These are phyloP conservation scores for Bryconaethiops microstoma DNA, from an alignment of 2,797 vertebrate genomes.

Conservation along the genomic window DNA sequence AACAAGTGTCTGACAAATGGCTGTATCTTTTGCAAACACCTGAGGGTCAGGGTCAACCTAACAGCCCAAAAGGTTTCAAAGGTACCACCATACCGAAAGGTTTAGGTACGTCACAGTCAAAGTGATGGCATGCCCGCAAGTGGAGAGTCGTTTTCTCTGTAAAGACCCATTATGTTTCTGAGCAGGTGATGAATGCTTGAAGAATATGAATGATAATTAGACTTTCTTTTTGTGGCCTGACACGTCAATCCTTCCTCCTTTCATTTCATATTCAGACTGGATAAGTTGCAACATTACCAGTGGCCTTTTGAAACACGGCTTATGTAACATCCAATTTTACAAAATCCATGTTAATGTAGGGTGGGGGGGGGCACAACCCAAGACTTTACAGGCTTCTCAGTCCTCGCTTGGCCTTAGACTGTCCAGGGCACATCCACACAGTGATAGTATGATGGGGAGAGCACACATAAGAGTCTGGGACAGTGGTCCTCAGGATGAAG, in stretches of 20 bases:
- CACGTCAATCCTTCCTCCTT: background rate
- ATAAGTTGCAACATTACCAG: background rate
- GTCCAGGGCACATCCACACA: constrained; percentile 24
- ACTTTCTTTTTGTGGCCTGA: background rate
- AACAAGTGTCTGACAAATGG: constrained; percentile 5
- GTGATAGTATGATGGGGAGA: constrained; percentile 11
- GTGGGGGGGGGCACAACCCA: background rate
- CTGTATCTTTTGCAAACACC: background rate
- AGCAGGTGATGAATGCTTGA: background rate
- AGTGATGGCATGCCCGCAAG: background rate
- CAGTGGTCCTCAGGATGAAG: constrained; percentile 14
- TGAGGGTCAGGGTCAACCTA: background rate
- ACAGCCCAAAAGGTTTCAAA: background rate
- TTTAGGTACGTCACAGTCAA: background rate
- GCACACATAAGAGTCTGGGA: constrained; percentile 22
- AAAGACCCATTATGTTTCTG: background rate
- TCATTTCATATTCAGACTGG: constrained; percentile 20
- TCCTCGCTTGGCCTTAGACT: background rate
- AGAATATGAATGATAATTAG: background rate
- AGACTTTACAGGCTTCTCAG: background rate
- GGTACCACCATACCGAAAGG: background rate
- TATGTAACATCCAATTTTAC: constrained; percentile 3
- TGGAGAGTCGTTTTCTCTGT: background rate
- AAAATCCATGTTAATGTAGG: constrained; percentile 6
- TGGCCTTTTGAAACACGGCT: constrained; percentile 34